Conservation (phyloP, 2,888 invertebrate genomes). For the Trachelus tabidus region DNA sequence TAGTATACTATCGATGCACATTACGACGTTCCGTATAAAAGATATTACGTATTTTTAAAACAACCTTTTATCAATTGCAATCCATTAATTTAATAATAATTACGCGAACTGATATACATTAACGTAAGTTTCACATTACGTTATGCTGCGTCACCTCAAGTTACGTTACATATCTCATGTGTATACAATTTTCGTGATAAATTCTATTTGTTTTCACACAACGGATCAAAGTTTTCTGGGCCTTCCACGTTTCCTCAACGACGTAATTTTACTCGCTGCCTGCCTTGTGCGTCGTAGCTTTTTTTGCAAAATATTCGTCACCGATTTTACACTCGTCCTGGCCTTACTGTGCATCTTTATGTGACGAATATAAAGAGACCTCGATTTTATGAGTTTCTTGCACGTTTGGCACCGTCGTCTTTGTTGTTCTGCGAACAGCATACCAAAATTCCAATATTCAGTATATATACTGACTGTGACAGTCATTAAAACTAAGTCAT, state of each 20-base stretch:
- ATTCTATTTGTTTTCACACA: background rate
- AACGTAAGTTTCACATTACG: background rate
- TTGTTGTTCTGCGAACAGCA: slow-evolving; percentile 43
- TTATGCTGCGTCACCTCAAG: background rate
- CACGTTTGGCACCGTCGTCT: slow-evolving; percentile 51
- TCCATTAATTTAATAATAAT: background rate
- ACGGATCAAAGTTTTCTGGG: slow-evolving; percentile 50
- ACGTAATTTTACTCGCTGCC: slow-evolving; percentile 35
- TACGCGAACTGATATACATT: background rate
- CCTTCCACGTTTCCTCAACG: slow-evolving; percentile 45
- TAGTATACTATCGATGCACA: background rate
- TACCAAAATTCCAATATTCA: background rate
- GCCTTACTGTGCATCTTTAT: slow-evolving; percentile 48
- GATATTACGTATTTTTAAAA: background rate
- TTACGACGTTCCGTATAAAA: background rate
- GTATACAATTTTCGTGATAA: background rate
- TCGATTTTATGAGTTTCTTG: slow-evolving; percentile 47
- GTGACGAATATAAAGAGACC: slow-evolving; percentile 46
- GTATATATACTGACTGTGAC: background rate
- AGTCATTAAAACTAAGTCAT: background rate
- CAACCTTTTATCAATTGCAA: background rate
- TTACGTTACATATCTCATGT: slow-evolving; percentile 13
- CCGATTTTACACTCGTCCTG: slow-evolving; percentile 34
- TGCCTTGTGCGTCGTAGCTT: slow-evolving; percentile 40
- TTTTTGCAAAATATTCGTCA: slow-evolving; percentile 29